These are phyloP conservation scores for Zaprionus ornatus DNA, from an alignment of 1,140 invertebrate genomes.

Conservation along the genomic window DNA sequence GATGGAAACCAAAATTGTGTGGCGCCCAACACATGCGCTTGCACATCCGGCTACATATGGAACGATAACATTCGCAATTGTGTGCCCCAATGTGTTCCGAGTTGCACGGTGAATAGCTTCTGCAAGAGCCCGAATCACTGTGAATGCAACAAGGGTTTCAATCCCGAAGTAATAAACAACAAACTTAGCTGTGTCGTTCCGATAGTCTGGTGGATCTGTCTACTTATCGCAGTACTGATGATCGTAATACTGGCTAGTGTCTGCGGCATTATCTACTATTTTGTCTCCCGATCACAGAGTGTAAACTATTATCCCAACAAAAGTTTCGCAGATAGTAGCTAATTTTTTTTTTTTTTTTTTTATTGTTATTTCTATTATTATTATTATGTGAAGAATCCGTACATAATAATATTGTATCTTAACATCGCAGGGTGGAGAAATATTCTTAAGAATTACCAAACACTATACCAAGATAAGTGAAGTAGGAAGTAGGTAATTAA, in stretches of 20 bases:
- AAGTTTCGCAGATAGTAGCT: not conserved
- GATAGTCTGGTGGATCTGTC: conserved; percentile 19
- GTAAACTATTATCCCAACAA: conserved; percentile 30
- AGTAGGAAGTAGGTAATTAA: no score
- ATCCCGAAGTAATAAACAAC: not conserved
- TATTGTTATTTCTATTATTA: not conserved
- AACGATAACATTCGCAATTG: not conserved
- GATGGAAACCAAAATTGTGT: no score
- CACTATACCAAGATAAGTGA: no score
- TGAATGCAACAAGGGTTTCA: conserved; percentile 13
- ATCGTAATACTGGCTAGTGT: not conserved
- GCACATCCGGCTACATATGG: not conserved
- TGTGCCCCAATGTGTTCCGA: not conserved
- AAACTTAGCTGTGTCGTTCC: not conserved
- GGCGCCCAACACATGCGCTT: no score
- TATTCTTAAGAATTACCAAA: no score
- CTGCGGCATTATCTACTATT: not conserved
- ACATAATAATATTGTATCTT: no score
- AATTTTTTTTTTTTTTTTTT: not conserved
- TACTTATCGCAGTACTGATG: not conserved
- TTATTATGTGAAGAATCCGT: no score
- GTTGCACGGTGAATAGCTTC: conserved; percentile 14
- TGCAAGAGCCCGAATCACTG: not conserved
- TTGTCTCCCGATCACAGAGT: not conserved
- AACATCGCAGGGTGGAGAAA: no score